These are phyloP conservation scores for Bubalus kerabau DNA, from an alignment of 2,113 vertebrate genomes.

Conservation along the genomic window DNA sequence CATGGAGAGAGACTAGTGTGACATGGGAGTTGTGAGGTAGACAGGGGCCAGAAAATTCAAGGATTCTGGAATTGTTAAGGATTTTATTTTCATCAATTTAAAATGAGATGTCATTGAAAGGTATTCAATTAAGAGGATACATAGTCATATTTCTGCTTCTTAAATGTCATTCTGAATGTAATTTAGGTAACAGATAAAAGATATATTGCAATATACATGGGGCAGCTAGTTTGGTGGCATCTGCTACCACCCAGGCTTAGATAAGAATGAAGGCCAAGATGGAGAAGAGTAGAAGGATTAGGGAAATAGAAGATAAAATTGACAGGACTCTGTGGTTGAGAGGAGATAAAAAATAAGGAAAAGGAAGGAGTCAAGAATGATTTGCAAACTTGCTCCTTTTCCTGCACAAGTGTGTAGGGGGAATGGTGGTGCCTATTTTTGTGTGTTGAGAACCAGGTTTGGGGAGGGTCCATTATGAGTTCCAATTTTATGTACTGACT, in stretches of 20 bases:
- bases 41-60: neutral
- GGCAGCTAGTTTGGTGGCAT: neutral
- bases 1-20: neutral
- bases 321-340: neutral
- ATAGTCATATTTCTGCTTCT: neutral
- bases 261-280: neutral
- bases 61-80: neutral
- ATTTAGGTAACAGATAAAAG: neutral
- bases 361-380: neutral
- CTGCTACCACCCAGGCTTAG: neutral
- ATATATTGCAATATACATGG: neutral
- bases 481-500: neutral
- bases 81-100: neutral
- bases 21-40: neutral
- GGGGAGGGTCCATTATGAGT: neutral
- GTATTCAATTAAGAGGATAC: neutral
- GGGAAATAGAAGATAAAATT: neutral
- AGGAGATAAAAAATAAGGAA: neutral
- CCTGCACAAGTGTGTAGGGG: neutral
- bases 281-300: neutral
- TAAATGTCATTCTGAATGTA: neutral
- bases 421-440: neutral
- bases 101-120: neutral
- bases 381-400: neutral
- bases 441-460: neutral